These are phyloP conservation scores for Notamacropus eugenii DNA, from an alignment of 2,797 vertebrate genomes.

Conservation along the genomic window DNA sequence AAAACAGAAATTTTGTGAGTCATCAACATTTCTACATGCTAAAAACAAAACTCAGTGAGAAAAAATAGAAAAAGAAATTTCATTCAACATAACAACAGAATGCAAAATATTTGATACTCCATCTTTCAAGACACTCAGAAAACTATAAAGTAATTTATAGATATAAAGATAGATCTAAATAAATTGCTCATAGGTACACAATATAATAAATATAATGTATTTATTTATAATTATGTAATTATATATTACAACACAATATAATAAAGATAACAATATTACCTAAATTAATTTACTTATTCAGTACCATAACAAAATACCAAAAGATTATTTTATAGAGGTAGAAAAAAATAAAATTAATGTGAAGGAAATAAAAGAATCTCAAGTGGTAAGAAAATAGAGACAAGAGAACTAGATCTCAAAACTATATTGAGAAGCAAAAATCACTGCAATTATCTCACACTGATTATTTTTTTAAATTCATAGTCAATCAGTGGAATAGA, in stretches of 20 bases:
- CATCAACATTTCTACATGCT: background rate
- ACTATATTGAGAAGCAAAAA: background rate
- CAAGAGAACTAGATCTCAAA: background rate
- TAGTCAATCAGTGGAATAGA: background rate
- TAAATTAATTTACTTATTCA: background rate
- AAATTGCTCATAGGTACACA: background rate
- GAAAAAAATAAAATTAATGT: background rate
- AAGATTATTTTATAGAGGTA: background rate
- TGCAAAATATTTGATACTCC: background rate
- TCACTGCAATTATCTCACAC: background rate
- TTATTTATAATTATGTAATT: no score
- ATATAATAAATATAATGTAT: no score
- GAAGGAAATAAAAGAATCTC: background rate
- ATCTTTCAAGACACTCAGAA: background rate
- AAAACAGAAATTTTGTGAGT: background rate
- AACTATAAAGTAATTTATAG: background rate
- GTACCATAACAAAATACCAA: background rate
- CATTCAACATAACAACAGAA: background rate
- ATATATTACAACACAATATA: background rate
- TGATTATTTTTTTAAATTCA: background rate
- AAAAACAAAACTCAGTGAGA: background rate
- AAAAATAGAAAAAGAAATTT: background rate
- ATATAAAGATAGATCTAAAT: no score
- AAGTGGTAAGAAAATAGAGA: background rate
- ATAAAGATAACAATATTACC: background rate